Evolutionary conservation across 2,888 invertebrate species (phyloP).

Genomic region (Charanyca ferruginea): DNA sequence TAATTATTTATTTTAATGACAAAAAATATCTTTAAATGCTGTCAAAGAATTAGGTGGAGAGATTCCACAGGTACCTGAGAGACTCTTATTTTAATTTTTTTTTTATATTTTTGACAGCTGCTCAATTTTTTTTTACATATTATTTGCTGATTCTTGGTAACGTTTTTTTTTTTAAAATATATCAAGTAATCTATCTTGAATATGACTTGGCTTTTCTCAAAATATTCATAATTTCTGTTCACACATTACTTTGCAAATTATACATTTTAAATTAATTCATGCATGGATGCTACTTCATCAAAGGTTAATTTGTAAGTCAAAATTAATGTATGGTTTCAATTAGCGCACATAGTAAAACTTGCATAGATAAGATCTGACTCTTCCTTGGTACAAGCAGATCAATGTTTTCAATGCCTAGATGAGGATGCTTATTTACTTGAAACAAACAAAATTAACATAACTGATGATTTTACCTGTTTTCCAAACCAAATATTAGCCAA

Average conservation of each 20-base stretch:
- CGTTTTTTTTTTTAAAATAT: background rate
- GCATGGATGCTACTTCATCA: background rate
- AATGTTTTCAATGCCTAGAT: conserved; percentile 1
- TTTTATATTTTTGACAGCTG: background rate
- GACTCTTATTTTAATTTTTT: background rate
- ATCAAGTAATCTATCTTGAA: background rate
- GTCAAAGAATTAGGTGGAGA: background rate
- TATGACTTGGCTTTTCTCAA: background rate
- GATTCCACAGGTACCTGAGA: background rate
- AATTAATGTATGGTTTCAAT: background rate
- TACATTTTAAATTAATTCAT: background rate
- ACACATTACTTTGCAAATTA: background rate
- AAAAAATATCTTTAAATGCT: background rate
- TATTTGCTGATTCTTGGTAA: background rate
- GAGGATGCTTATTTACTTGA: background rate
- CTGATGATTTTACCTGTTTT: background rate
- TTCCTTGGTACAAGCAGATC: conserved; percentile 14
- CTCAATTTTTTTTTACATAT: too few species aligned
- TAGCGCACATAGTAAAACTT: background rate
- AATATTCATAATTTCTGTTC: background rate
- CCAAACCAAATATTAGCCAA: background rate
- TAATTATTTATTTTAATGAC: conserved; percentile 3
- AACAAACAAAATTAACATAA: conserved; percentile 7
- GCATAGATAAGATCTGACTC: conserved; percentile 10
- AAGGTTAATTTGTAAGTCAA: background rate